phyloP scores from a whole-genome alignment of 2,113 vertebrate genomes.

The Polypterus bichir region DNA sequence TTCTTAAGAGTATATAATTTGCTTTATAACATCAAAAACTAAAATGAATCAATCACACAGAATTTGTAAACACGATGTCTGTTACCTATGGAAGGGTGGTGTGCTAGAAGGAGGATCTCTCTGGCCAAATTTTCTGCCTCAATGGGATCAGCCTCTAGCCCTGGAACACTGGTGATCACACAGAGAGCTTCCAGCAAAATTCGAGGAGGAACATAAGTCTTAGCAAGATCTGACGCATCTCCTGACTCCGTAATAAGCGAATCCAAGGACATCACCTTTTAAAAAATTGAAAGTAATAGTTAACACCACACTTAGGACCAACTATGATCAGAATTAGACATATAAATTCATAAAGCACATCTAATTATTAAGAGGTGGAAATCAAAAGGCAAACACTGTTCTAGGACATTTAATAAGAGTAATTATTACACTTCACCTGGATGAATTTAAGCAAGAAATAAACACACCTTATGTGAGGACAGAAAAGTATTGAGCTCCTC shows the following conservation, averaged over 20 bases:
- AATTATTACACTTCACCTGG: no score
- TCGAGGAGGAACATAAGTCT: conserved; percentile 56
- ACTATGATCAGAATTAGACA: no score
- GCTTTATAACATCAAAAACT: not conserved
- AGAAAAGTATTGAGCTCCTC: conserved; percentile 71
- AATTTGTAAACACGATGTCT: not conserved
- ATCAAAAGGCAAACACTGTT: no score
- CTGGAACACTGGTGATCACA: conserved; percentile 62
- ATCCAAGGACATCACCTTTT: conserved; percentile 66
- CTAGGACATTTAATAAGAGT: no score
- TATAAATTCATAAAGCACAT: no score
- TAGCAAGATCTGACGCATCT: conserved; percentile 71
- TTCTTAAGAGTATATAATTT: no score
- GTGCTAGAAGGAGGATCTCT: conserved; percentile 70
- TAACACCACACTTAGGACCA: no score
- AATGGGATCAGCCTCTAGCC: conserved; percentile 49
- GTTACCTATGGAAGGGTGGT: conserved; percentile 83
- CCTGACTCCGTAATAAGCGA: conserved; percentile 62
- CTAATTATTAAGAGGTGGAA: no score
- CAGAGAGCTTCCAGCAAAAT: conserved; percentile 69
- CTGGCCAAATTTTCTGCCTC: conserved; percentile 71
- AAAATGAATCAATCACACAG: not conserved
- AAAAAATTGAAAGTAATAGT: not conserved
- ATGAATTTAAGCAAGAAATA: no score
- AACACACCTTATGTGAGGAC: conserved; percentile 72